A percentile compares a stretch with the other conserved stretches of the same genome.
Conservation (phyloP, 2,113 vertebrate species). For the Thymallus thymallus region DNA sequence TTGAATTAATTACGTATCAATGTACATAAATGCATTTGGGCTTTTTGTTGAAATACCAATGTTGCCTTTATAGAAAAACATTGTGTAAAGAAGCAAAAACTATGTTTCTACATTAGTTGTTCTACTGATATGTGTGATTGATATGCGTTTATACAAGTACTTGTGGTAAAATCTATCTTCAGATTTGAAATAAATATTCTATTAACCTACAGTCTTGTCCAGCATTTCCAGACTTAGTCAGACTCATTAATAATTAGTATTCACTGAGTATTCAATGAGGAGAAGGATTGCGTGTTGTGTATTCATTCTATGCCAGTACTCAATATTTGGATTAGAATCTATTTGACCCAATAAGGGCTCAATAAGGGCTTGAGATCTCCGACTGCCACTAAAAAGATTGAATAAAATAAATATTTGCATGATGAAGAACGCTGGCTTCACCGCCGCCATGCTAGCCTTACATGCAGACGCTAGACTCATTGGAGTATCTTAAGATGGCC, state of each 20-base stretch:
- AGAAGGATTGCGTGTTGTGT: no score
- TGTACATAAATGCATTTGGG: slow-evolving; percentile 25
- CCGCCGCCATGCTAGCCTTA: background rate
- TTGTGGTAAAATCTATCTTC: slow-evolving; percentile 21
- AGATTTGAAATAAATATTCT: slow-evolving; percentile 42
- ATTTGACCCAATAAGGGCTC: no score
- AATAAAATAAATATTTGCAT: background rate
- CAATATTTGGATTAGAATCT: no score
- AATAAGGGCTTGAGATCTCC: background rate
- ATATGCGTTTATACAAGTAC: slow-evolving; percentile 49
- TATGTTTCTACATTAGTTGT: slow-evolving; percentile 39
- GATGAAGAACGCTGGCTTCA: background rate
- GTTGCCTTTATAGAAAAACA: slow-evolving; percentile 67
- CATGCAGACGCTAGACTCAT: background rate
- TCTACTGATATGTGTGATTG: slow-evolving; percentile 34
- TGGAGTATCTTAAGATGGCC: slow-evolving; percentile 18
- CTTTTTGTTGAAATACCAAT: slow-evolving; percentile 43
- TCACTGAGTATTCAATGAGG: no score
- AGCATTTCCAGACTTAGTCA: no score
- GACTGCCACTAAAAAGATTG: background rate
- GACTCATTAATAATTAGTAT: background rate
- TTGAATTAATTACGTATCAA: slow-evolving; percentile 24
- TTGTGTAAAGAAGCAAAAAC: slow-evolving; percentile 36
- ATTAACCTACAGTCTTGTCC: background rate
- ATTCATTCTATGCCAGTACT: no score